Percentiles rank a stretch among this genome's conserved stretches.
phyloP scores from a whole-genome alignment of 30 jellyfish, hydroid and myxozoan genomes.

The Rhopilema esculentum region DNA sequence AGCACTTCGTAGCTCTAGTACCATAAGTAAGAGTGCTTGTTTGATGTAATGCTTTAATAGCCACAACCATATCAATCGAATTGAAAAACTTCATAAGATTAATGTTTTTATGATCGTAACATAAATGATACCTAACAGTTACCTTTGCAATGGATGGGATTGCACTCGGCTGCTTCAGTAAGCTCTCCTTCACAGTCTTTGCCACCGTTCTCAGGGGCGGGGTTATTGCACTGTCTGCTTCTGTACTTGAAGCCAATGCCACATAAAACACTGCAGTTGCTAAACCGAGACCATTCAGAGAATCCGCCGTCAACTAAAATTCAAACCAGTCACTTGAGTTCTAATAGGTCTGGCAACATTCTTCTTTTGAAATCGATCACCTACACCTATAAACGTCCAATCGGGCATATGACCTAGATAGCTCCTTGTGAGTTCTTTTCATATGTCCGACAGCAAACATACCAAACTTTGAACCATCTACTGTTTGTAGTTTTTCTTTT shows the following conservation, averaged over 20 bases:
- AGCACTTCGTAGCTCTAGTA: too few relatives aligned
- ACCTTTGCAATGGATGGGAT: constrained; percentile 55
- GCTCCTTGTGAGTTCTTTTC: too few relatives aligned
- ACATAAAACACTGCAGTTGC: constrained; percentile 55
- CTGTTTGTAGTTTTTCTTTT: too few relatives aligned
- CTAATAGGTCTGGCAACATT: neutral
- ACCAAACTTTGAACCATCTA: too few relatives aligned
- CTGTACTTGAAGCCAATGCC: constrained; percentile 61
- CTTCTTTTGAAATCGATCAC: neutral
- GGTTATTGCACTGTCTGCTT: constrained; percentile 56
- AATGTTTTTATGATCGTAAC: too few relatives aligned
- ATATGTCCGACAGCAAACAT: too few relatives aligned
- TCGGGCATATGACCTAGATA: too few relatives aligned
- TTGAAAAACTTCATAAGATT: too few relatives aligned
- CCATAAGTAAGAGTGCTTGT: too few relatives aligned
- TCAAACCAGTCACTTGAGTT: neutral
- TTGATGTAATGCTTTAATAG: too few relatives aligned
- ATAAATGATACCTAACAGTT: neutral
- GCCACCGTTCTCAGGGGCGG: constrained; percentile 64
- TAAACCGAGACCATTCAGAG: constrained; percentile 55
- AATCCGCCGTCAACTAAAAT: constrained; percentile 58
- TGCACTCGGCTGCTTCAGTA: constrained; percentile 35
- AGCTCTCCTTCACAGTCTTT: constrained; percentile 49
- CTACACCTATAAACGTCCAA: too few relatives aligned
- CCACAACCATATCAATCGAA: too few relatives aligned